phyloP scores from a whole-genome alignment of 1,140 invertebrate species.

The Carposina sasakii region DNA sequence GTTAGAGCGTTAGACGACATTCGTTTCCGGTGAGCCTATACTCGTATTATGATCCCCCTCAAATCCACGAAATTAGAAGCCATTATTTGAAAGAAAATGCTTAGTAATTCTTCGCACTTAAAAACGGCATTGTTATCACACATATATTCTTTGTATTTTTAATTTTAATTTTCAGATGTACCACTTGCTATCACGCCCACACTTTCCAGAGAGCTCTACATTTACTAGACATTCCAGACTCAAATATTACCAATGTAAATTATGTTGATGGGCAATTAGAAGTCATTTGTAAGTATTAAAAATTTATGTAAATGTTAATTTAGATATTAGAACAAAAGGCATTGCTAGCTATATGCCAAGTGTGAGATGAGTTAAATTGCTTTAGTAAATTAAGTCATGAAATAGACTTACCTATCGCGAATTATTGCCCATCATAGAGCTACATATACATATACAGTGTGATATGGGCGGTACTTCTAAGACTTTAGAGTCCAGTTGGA shows the following conservation, averaged over 20 bases:
- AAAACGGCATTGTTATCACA: background rate
- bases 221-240: conserved; percentile 56
- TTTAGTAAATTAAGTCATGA: no score
- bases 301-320: no score
- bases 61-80: background rate
- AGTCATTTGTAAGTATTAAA: background rate
- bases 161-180: conserved; percentile 49
- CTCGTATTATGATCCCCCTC: background rate
- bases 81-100: background rate
- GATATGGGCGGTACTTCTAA: no score
- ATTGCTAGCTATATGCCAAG: no score
- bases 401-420: no score
- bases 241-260: background rate
- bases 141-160: background rate
- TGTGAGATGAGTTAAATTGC: no score
- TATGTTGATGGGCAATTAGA: background rate
- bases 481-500: no score
- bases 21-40: background rate
- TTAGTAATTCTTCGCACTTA: background rate
- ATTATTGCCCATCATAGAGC: no score
- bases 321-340: no score
- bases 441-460: no score
- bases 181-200: conserved; percentile 54
- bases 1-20: background rate
- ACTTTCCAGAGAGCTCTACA: conserved; percentile 61